Evolutionary conservation across 2,113 vertebrate genomes (phyloP).

Genomic region (Gymnarchus niloticus): DNA sequence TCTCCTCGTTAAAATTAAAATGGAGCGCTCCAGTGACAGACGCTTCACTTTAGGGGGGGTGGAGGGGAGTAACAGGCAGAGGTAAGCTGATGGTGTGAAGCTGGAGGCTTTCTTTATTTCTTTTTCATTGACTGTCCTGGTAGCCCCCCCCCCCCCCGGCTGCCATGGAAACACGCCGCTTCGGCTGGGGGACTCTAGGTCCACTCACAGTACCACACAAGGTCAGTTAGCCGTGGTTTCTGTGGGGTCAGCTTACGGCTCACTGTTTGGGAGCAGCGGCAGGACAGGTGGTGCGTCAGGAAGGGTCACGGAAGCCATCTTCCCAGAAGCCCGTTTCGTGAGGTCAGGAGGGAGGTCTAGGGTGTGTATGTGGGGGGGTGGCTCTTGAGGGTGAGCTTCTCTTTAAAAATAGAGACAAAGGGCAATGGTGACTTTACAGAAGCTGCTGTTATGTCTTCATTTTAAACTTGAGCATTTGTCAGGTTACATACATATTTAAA

Average conservation of each 20-base stretch:
- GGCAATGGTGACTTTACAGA: not conserved
- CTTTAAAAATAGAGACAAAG: too few relatives aligned
- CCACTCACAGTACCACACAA: not conserved
- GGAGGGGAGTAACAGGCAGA: not conserved
- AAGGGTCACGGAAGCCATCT: conserved; percentile 28
- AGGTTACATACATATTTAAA: not conserved
- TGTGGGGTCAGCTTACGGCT: not conserved
- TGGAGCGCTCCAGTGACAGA: not conserved
- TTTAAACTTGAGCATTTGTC: not conserved
- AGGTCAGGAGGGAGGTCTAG: not conserved
- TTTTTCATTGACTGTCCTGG: conserved; percentile 23
- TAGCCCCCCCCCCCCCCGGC: not conserved
- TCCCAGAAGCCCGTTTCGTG: not conserved
- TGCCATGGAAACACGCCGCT: not conserved
- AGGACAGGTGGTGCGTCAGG: conserved; percentile 24
- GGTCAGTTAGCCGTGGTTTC: conserved; percentile 16
- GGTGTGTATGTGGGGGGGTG: not conserved
- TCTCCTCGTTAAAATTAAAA: conserved; percentile 19
- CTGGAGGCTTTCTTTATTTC: not conserved
- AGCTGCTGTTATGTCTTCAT: not conserved
- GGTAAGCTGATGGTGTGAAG: not conserved
- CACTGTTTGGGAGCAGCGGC: not conserved
- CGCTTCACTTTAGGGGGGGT: not conserved
- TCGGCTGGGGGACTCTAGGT: not conserved
- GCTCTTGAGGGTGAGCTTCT: not conserved